A percentile compares a stretch with the other conserved stretches of the same genome.
phyloP scores from a whole-genome alignment of 2,113 vertebrate genomes.

The Strix uralensis region DNA sequence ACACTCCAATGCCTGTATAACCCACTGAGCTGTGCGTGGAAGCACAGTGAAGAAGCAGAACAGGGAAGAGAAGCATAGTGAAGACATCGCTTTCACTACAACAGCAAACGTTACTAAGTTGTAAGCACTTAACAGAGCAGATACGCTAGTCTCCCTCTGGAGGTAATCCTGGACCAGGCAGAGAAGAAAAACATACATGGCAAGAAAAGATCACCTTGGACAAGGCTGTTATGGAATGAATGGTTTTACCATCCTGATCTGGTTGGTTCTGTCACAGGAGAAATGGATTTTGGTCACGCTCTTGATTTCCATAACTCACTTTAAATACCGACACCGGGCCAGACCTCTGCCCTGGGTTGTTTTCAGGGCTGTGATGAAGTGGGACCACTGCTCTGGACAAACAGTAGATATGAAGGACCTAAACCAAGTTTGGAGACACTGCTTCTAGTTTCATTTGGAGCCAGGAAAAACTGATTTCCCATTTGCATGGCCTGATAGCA shows the following conservation, averaged over 20 bases:
- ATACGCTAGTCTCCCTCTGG: neutral
- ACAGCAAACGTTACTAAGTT: neutral
- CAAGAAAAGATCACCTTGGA: neutral
- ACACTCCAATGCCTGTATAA: neutral
- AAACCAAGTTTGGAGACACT: neutral
- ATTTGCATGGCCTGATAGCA: neutral
- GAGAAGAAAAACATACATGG: neutral
- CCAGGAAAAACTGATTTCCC: neutral
- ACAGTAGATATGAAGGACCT: neutral
- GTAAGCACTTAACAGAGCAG: neutral
- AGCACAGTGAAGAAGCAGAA: neutral
- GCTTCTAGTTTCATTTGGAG: neutral
- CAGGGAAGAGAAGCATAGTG: neutral
- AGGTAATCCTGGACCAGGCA: neutral
- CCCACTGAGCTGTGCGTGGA: neutral
- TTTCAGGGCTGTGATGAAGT: neutral
- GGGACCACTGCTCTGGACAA: neutral
- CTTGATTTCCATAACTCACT: neutral
- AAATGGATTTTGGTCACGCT: neutral
- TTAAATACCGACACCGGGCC: neutral
- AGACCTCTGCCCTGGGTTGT: neutral
- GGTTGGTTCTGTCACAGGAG: neutral
- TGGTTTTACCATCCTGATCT: neutral
- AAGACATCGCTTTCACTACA: neutral
- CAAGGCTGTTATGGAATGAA: neutral